Base-by-base conservation (phyloP, 2,888 invertebrate genomes). In the Athetis lepigone region DNA sequence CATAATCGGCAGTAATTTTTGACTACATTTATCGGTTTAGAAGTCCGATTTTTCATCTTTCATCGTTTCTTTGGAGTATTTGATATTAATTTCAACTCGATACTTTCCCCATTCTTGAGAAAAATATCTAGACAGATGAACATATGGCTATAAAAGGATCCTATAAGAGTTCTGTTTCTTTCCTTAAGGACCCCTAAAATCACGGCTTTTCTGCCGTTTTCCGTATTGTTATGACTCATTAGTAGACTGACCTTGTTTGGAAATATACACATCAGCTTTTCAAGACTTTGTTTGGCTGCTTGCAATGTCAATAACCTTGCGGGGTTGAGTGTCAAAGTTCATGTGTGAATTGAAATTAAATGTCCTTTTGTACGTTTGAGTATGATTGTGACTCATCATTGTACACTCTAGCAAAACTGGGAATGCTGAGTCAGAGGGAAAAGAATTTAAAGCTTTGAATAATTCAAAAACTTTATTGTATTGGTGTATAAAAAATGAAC, bases 361-460 rank as follows among this genome's bases (percentile, higher is more conserved):
- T 58, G n/a, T 37, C 37, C 37, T 37, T 37, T 37, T 37, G 33
- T 33, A 13, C 33, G 11, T 11, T 4, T 13, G 13, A n/a, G 8
- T 39, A 2, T 37, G 1, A 0, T 0, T 43, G 19, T 63, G 43
- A 63, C 8, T 63, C 62, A 37, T 45, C 8, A 9, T 58, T 23
- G 6, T 18, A 21, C 2, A 36, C 36, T 36, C 40, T 60, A n/a
- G 43, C 19, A 63, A 6, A 4, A 8, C 7, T 16, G 29, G 4
- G 4, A 37, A 13, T 27, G 25, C 19, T 16, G 33, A 42, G 25
- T 62, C 59, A 69, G 25, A 8, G 59, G 59, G 25, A 16, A 69
- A 36, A 6, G 16, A 2, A 13, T 5, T 8, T 1, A 4, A 13
- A 19, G 8, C n/a, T 23, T 4, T 2, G 11, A 29, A 39, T 23